phyloP scores from a whole-genome alignment of 2,888 invertebrate genomes.

The Drosophila bunnanda region DNA sequence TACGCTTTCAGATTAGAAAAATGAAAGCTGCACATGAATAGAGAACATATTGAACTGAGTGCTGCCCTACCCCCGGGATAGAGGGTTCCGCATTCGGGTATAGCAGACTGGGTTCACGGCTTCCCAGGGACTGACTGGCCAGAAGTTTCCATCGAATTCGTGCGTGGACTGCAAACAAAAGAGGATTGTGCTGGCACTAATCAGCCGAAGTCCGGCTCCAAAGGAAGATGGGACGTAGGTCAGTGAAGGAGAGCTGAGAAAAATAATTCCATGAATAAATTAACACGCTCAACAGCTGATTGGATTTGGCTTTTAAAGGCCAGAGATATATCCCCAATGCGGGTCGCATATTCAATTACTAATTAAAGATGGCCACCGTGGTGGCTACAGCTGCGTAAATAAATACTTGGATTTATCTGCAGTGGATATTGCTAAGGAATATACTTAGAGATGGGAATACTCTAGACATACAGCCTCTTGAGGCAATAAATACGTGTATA shows the following conservation, averaged over 20 bases:
- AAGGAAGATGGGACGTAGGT: constrained; percentile 21
- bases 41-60: constrained; percentile 26
- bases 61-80: constrained; percentile 6
- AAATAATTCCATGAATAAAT: constrained; percentile 70
- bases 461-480: not conserved
- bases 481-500: not conserved
- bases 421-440: not conserved
- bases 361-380: constrained; percentile 47
- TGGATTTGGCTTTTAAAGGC: constrained; percentile 59
- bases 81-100: constrained; percentile 1
- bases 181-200: constrained; percentile 35
- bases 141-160: constrained; percentile 37
- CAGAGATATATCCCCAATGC: constrained; percentile 26
- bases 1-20: constrained; percentile 52
- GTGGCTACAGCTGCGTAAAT: not conserved
- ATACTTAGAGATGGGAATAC: not conserved
- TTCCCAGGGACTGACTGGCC: constrained; percentile 2
- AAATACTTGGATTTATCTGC: not conserved
- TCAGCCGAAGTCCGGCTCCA: constrained; percentile 16
- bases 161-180: constrained; percentile 52
- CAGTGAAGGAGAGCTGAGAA: constrained; percentile 12
- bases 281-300: constrained; percentile 68
- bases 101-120: not conserved
- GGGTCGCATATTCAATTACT: constrained; percentile 61
- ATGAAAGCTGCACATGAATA: constrained; percentile 17